Base-by-base conservation (phyloP, 2,797 vertebrate species). In the Gambusia yucatana region DNA sequence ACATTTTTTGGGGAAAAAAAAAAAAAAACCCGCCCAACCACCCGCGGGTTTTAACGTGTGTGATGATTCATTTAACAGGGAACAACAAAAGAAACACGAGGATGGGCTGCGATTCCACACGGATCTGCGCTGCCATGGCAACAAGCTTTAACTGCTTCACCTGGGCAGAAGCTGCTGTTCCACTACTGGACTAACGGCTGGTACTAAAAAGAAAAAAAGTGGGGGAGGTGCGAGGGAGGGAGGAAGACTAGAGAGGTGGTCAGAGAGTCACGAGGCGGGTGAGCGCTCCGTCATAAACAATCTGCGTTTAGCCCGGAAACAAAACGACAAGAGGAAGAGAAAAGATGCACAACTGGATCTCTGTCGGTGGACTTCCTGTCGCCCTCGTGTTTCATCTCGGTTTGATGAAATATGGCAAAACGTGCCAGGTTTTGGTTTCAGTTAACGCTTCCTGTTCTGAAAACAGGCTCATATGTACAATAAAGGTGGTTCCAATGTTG, bases 121-220 rank as follows among this genome's bases (percentile, higher is more conserved):
- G 22, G 33, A 17, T 63, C 61, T 36, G 61, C 9, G 63, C 59
- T 46, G 50, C 86, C 86, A 81, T 89, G 78, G 86, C 83, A 87
- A 89, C 89, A 30, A 20, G 36, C 50, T 65, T 77, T 71, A 81
- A 72, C 79, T 43, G 73, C 75, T 72, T 72, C 74, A 83, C 72
- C 80, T 75, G 78, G 77, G 70, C 33, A 69, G 41, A 41, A 82
- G 76, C 77, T 75, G 79, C 44, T 47, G 74, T 25, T 71, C 7
- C 25, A 65, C 48, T n/a, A 6, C n/a, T 36, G 67, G 63, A 28
- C 43, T 33, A 47, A 63, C 10, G 63, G n/a, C 33, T 28, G 41
- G 44, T 25, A 6, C 14, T 63, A 2, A 63, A 36, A 25, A 50
- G 6, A 3, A 50, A 8, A 11, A 10, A 11, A 52, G 20, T 7